phyloP scores from a whole-genome alignment of 2,888 invertebrate genomes.

The Mechanitis messenoides region DNA sequence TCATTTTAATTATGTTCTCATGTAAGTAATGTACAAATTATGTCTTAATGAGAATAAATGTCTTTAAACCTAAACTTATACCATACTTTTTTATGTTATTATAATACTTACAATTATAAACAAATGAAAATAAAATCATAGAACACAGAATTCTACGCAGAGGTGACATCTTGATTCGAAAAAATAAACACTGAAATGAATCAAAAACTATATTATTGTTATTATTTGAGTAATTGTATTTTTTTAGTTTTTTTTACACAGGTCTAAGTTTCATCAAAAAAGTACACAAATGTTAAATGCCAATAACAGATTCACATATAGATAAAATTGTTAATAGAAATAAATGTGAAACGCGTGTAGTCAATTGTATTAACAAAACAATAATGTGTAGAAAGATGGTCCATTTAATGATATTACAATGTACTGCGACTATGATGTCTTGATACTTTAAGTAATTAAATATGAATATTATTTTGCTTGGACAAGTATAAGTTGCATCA shows the following conservation, averaged over 20 bases:
- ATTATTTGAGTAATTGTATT: not conserved
- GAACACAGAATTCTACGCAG: conserved; percentile 31
- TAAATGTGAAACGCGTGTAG: not conserved
- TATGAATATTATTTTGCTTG: not conserved
- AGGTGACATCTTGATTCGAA: conserved; percentile 40
- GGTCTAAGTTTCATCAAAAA: too few species aligned
- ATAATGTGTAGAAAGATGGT: not conserved
- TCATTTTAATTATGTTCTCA: too few species aligned
- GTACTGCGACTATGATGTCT: conserved; percentile 18
- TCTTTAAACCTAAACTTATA: too few species aligned
- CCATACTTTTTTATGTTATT: not conserved
- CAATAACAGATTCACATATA: too few species aligned
- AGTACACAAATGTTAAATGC: too few species aligned
- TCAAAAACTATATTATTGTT: not conserved
- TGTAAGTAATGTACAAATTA: too few species aligned
- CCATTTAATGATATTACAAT: conserved; percentile 14
- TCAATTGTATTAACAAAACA: conserved; percentile 3
- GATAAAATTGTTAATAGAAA: not conserved
- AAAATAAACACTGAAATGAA: not conserved
- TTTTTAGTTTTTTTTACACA: not conserved
- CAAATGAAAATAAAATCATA: conserved; percentile 40
- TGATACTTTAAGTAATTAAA: conserved; percentile 24
- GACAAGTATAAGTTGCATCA: not conserved
- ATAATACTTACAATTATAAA: conserved; percentile 48
- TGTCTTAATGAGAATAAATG: too few species aligned